Evolutionary conservation across 1,140 invertebrate genomes (phyloP), one percentile per base, ranked within the genome.

Genomic region (Stegodyphus mimosarum): DNA sequence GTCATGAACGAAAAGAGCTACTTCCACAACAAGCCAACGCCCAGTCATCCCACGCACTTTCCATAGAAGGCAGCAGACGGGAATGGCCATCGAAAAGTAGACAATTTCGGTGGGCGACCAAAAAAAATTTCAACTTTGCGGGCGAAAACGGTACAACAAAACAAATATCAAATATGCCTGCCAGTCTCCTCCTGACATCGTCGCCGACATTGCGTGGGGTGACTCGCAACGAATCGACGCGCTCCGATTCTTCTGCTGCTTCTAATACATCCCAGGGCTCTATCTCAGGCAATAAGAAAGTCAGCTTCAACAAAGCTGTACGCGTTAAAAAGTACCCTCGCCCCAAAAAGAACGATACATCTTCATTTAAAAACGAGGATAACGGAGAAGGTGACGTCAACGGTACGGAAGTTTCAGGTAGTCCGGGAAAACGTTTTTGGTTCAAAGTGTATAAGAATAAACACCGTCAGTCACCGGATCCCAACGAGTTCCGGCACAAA

Each of bases 381-480:
- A 48, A 51, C 7, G 83, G 50, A 9, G 73, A n/a, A 4, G 63
- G 49, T 11, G 78, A 15, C 17, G 13, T 52, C 48, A 86, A 78
- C 13, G 75, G 69, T 6, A 33, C 33, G 33, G 67, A 18, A 2
- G 63, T 71, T n/a, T 18, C 84, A 4, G 84, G 70, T 5, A 87
- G 80, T 48, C 75, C 79, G 1, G 86, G 79, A 33, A 87, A 87
- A 15, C 72, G 76, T 6, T 87, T 87, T 33, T 87, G 86, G 86
- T 87, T 87, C 72, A 83, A 84, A 76, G 86, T 87, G 1, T 87
- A 87, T 72, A 87, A 87, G 63, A 87, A 87, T 52, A 71, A 69
- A 49, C 86, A 87, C 52, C 74, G 72, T 5, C 78, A 87, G 13
- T 73, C 55, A 7, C 86, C 86, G 0, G 78, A 86, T 51, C 74